Evolutionary conservation across 2,113 vertebrate genomes (phyloP).

Genomic region (Cnemophilus loriae): DNA sequence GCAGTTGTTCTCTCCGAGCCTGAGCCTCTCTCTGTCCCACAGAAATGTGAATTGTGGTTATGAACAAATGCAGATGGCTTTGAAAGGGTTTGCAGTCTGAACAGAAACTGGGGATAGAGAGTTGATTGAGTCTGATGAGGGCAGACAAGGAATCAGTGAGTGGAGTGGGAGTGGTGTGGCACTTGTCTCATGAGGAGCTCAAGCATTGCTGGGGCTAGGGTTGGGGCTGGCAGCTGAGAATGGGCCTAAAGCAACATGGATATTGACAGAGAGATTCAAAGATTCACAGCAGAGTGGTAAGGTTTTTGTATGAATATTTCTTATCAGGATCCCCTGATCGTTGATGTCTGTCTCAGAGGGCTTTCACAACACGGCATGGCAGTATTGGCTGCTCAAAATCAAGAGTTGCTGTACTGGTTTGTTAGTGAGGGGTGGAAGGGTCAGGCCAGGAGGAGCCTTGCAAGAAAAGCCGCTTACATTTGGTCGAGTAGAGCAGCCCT

Average conservation of each 20-base stretch:
- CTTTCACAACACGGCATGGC: neutral
- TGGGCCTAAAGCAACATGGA: neutral
- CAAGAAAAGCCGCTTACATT: neutral
- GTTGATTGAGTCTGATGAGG: rapidly evolving
- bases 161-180: neutral
- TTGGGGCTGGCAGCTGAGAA: neutral
- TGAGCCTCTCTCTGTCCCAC: neutral
- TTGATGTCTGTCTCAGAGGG: neutral
- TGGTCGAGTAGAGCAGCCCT: neutral
- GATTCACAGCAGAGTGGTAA: neutral
- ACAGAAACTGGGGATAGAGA: neutral
- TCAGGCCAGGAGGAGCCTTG: neutral
- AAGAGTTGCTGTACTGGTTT: neutral
- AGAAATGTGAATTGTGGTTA: neutral
- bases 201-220: rapidly evolving
- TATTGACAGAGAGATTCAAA: neutral
- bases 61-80: neutral
- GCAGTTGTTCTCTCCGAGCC: neutral
- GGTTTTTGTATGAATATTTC: neutral
- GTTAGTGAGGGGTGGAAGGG: neutral
- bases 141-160: neutral
- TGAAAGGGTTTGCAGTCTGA: neutral
- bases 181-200: neutral
- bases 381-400: neutral
- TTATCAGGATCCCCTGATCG: neutral